Percentiles rank a stretch among this genome's conserved stretches.
phyloP scores from a whole-genome alignment of 2,113 vertebrate genomes.

The Heliornis fulica region DNA sequence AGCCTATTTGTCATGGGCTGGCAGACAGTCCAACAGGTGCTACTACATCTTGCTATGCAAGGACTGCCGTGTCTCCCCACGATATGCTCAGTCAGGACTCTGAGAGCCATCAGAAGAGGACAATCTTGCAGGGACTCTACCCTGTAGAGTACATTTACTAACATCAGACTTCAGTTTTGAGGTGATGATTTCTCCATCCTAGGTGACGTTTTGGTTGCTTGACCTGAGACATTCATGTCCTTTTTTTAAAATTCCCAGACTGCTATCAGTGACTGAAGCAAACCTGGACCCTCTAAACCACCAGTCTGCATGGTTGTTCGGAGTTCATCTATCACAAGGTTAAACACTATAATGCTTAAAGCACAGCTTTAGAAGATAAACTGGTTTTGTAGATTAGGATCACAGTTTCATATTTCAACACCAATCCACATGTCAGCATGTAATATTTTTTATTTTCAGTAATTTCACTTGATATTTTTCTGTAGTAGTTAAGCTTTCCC shows the following conservation, averaged over 20 bases:
- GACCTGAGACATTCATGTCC: background rate
- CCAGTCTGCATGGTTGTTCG: background rate
- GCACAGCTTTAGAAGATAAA: background rate
- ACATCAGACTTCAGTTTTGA: background rate
- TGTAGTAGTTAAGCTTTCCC: background rate
- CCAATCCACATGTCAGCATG: background rate
- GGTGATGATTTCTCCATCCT: background rate
- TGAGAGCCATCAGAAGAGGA: background rate
- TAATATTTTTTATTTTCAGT: background rate
- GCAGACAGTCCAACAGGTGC: background rate
- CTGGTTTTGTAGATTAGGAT: background rate
- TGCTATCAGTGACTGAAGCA: background rate
- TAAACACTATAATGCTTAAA: background rate
- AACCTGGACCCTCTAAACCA: background rate
- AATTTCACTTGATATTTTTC: background rate
- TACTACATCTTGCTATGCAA: background rate
- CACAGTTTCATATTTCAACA: background rate
- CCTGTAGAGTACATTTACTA: background rate
- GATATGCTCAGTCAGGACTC: background rate
- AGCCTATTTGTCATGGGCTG: background rate
- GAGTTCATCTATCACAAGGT: background rate
- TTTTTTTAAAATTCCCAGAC: background rate
- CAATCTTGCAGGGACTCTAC: background rate
- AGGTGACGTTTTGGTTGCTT: background rate
- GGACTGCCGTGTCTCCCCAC: background rate